Percentiles rank a stretch among this genome's conserved stretches.
Conservation (phyloP, 2,888 invertebrate species). For the Ectobius pallidus region DNA sequence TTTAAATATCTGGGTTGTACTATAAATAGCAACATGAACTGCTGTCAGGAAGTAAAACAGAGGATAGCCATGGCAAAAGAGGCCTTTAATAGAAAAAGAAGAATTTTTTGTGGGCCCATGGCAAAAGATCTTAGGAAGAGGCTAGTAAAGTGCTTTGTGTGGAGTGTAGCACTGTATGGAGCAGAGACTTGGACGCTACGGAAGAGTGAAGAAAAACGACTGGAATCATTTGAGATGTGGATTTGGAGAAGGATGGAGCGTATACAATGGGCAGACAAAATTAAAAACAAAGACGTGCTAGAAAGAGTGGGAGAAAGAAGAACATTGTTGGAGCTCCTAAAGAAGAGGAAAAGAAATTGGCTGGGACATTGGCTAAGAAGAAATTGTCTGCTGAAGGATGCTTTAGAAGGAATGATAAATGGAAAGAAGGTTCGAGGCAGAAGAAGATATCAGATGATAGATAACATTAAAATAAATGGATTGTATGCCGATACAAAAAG, state of each 20-base stretch:
- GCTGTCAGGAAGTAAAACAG: neutral
- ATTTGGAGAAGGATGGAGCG: neutral
- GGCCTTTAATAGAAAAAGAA: neutral
- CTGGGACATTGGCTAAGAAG: neutral
- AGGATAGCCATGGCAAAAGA: slow-evolving; percentile 1
- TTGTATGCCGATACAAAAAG: too few species aligned
- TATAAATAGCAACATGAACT: neutral
- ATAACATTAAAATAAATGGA: too few species aligned
- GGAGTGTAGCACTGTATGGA: slow-evolving; percentile 1
- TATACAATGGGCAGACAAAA: too few species aligned
- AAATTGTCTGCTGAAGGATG: too few species aligned
- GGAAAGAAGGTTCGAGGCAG: neutral
- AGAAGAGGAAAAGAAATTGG: too few species aligned
- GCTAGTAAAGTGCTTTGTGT: neutral
- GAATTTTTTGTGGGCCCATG: too few species aligned
- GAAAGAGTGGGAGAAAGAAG: neutral
- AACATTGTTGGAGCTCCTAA: too few species aligned
- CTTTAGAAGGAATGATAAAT: neutral
- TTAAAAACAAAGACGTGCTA: neutral
- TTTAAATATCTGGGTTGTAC: slow-evolving; percentile 1
- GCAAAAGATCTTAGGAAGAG: too few species aligned
- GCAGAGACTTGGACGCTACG: neutral
- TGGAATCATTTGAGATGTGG: neutral
- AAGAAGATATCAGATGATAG: neutral
- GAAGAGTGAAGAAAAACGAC: neutral